Evolutionary conservation across 2,888 invertebrate species (phyloP).

Genomic region (Elmis aenea): DNA sequence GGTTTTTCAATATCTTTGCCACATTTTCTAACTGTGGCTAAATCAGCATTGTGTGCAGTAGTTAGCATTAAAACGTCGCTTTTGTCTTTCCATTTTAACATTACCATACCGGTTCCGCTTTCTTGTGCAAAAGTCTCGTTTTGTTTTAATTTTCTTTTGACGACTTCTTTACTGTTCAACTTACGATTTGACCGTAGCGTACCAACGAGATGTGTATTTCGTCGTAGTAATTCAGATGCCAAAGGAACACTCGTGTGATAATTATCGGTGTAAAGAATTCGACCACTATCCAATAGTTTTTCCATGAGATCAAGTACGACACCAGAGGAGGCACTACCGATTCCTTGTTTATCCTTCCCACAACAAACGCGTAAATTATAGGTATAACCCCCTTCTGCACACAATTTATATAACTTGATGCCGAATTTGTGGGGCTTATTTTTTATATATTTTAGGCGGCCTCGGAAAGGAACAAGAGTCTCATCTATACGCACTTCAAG

Average conservation of each 20-base stretch:
- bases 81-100: constrained; percentile 33
- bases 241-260: constrained; percentile 27
- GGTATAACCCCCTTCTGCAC: constrained; percentile 18
- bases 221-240: constrained; percentile 22
- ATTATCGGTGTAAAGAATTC: constrained; percentile 26
- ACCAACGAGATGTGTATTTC: constrained; percentile 30
- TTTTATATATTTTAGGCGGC: constrained; percentile 18
- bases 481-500: constrained; percentile 26
- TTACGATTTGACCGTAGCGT: constrained; percentile 30
- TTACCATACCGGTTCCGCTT: constrained; percentile 24
- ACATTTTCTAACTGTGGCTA: constrained; percentile 18
- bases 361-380: constrained; percentile 17
- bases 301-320: constrained; percentile 18
- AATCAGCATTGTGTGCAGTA: constrained; percentile 28
- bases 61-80: constrained; percentile 31
- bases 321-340: constrained; percentile 14
- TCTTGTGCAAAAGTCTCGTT: no score
- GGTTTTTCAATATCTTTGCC: constrained; percentile 22
- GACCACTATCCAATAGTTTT: constrained; percentile 17
- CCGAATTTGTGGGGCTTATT: constrained; percentile 19
- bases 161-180: constrained; percentile 27
- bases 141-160: constrained; percentile 24
- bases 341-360: constrained; percentile 15
- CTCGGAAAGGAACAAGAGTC: constrained; percentile 21
- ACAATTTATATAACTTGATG: constrained; percentile 21